Evolutionary conservation across 2,113 vertebrate species (phyloP), one percentile per base, ranked within the genome.

Genomic region (Zosterops pallidus): DNA sequence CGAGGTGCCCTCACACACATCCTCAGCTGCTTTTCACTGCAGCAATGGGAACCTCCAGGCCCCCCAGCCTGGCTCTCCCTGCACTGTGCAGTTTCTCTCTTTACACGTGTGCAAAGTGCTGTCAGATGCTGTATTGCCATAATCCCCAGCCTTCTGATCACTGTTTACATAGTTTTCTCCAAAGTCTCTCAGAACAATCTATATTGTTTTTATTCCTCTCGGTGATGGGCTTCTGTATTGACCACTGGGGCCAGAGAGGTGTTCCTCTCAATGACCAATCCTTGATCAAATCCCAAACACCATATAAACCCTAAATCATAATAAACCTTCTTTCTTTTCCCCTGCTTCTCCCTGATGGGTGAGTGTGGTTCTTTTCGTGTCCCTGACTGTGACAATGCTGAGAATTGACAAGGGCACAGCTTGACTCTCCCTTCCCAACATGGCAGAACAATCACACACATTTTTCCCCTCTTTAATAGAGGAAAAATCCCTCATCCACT

Each of bases 401-500:
- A 46, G 56, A 42, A 10, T 7, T 64, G 18, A 17, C 9, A 29
- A 14, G n/a, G 65, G 23, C 35, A 19, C 82, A n/a, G 9, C 21
- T 6, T 52, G 33, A 29, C 17, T 74, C 46, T 28, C 41, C 25
- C 33, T 39, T 74, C 52, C 37, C 55, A 62, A 18, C 7, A 4
- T 6, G 35, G 47, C 49, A 26, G 35, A 84, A 60, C 52, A 56
- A 60, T 31, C 39, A 39, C 41, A 13, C 20, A 4, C 26, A 4
- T 29, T 5, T 2, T 0, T 0, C 4, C 3, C 2, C 22, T n/a
- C 15, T 89, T 91, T 57, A 31, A 37, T 1, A 39, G 14, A 11
- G 31, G 57, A 67, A 75, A 16, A 64, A 69, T 5, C 19, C 19
- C 26, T 60, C 55, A 63, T 57, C 28, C 41, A 12, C 42, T 59